phyloP scores from a whole-genome alignment of 1,140 invertebrate genomes.

The Leptinotarsa defecta region DNA sequence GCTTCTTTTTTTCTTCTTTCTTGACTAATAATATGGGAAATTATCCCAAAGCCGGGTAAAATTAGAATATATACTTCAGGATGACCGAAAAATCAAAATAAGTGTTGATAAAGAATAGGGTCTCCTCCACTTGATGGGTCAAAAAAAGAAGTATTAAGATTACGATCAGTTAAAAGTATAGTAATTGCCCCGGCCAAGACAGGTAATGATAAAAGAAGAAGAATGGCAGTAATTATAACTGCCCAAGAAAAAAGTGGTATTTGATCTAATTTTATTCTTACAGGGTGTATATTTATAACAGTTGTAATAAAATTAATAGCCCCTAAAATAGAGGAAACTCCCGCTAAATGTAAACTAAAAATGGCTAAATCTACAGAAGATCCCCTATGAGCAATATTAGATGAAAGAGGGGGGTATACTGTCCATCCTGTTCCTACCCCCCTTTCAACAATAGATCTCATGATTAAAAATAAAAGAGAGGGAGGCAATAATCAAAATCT shows the following conservation, averaged over 20 bases:
- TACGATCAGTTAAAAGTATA: constrained; percentile 72
- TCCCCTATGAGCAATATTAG: constrained; percentile 62
- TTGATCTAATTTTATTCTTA: constrained; percentile 58
- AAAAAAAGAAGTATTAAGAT: constrained; percentile 74
- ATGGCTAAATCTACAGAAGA: constrained; percentile 69
- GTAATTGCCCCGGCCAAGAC: constrained; percentile 76
- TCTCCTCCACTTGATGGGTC: constrained; percentile 69
- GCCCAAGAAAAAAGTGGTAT: constrained; percentile 69
- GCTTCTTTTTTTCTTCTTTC: constrained; percentile 65
- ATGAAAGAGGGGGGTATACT: constrained; percentile 69
- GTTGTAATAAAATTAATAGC: constrained; percentile 70
- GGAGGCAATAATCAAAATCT: constrained; percentile 74
- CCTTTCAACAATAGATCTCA: constrained; percentile 62
- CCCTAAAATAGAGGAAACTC: constrained; percentile 70
- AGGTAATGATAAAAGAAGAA: constrained; percentile 68
- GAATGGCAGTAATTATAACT: constrained; percentile 69
- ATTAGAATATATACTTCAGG: constrained; percentile 79
- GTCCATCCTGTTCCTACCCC: constrained; percentile 71
- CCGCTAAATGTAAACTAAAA: constrained; percentile 70
- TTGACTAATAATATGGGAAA: constrained; percentile 67
- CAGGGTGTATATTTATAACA: constrained; percentile 63
- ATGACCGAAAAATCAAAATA: constrained; percentile 64
- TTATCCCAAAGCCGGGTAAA: constrained; percentile 67
- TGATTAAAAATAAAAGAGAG: constrained; percentile 64
- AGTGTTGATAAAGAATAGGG: constrained; percentile 51